Percentiles rank a stretch among this genome's conserved stretches.
Conservation (phyloP, 2,888 invertebrate species). For the Teleogryllus oceanicus region DNA sequence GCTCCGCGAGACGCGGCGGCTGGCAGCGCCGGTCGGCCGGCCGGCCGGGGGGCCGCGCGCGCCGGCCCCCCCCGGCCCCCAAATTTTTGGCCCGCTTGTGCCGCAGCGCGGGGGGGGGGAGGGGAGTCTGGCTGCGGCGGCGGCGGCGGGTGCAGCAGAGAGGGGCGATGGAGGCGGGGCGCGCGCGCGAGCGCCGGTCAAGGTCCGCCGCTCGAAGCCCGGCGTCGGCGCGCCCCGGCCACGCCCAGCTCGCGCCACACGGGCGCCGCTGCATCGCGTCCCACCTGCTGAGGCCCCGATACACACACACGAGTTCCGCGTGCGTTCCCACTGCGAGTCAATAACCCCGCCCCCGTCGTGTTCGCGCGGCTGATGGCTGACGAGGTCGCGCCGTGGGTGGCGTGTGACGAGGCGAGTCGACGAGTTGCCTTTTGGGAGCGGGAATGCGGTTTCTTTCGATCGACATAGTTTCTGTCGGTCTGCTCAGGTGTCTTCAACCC, state of each 20-base stretch:
- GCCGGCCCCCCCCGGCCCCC: no score
- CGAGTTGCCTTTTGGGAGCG: no score
- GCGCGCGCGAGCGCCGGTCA: background rate
- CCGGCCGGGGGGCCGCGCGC: no score
- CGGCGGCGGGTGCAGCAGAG: background rate
- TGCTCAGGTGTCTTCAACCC: background rate
- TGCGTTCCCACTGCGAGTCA: no score
- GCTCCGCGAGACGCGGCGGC: background rate
- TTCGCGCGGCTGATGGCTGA: no score
- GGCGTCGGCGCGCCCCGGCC: background rate
- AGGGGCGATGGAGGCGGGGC: background rate
- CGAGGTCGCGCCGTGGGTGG: no score
- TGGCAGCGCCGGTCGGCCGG: background rate
- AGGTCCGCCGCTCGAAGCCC: background rate
- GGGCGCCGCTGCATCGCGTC: background rate
- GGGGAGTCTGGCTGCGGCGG: background rate
- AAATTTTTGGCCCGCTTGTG: conserved; percentile 6
- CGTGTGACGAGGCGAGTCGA: no score
- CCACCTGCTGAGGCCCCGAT: no score
- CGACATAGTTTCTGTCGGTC: no score
- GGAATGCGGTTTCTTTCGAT: no score
- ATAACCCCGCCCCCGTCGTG: no score
- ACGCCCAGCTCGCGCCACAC: background rate
- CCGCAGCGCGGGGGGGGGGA: background rate
- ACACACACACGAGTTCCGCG: no score